These are phyloP conservation scores for Fundulus diaphanus DNA, from an alignment of 2,797 vertebrate species.

Conservation along the genomic window DNA sequence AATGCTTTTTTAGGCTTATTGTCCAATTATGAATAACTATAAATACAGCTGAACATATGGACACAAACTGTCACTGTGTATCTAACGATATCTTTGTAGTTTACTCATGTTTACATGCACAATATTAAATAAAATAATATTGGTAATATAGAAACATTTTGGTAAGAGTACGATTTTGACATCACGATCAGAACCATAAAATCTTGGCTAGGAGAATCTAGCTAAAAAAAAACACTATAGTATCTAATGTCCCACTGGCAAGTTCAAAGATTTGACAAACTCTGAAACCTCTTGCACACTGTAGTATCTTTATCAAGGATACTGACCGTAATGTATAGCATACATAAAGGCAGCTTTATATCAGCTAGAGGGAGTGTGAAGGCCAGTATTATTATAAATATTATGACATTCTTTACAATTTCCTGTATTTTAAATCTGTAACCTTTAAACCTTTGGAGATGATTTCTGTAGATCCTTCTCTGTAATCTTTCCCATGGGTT, in stretches of 20 bases:
- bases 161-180: not conserved
- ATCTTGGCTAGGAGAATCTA: no score
- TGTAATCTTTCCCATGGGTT: constrained; percentile 67
- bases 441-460: constrained; percentile 75
- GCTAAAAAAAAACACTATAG: constrained; percentile 3
- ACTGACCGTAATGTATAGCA: constrained; percentile 35
- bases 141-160: not conserved
- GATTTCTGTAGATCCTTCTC: constrained; percentile 60
- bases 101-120: not conserved
- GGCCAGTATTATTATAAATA: constrained; percentile 46
- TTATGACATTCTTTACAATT: constrained; percentile 49
- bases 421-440: constrained; percentile 60
- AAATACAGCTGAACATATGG: not conserved
- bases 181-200: no score
- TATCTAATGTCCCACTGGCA: constrained; percentile 19
- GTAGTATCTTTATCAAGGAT: constrained; percentile 30
- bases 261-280: constrained; percentile 26
- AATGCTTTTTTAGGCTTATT: no score
- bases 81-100: not conserved
- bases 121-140: not conserved
- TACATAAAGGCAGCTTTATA: constrained; percentile 56
- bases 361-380: constrained; percentile 39
- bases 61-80: not conserved
- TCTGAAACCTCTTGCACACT: constrained; percentile 21
- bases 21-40: no score